These are phyloP conservation scores for Spatula clypeata DNA, from an alignment of 2,797 vertebrate species.

Conservation along the genomic window DNA sequence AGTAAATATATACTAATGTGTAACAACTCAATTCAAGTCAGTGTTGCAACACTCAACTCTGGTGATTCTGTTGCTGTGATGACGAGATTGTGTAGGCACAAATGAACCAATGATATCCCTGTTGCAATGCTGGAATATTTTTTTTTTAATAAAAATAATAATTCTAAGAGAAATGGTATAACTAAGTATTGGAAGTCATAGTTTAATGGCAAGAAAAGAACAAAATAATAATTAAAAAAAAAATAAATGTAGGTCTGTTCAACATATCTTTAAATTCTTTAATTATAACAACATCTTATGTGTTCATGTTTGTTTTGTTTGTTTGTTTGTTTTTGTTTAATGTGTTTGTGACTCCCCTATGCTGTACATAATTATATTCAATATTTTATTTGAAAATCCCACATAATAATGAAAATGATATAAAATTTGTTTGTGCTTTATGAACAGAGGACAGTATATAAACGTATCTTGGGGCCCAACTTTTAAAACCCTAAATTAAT, in stretches of 20 bases:
- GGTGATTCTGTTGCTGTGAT: not conserved
- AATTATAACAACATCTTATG: not conserved
- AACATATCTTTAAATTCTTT: not conserved
- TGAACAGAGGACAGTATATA: not conserved
- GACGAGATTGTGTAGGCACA: not conserved
- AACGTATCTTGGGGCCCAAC: not conserved
- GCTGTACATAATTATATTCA: not conserved
- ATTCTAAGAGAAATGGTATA: not conserved
- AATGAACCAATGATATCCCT: not conserved
- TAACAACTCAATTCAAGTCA: not conserved
- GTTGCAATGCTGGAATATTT: not conserved
- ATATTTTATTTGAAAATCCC: not conserved
- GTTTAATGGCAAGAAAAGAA: not conserved
- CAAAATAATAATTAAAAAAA: not conserved
- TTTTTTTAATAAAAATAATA: not conserved
- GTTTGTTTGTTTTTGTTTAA: not conserved
- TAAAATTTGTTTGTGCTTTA: not conserved
- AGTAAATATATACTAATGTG: not conserved
- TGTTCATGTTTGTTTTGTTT: not conserved
- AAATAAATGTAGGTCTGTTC: not conserved
- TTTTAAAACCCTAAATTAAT: not conserved
- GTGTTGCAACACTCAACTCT: not conserved
- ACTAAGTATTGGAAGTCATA: not conserved
- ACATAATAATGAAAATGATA: not conserved
- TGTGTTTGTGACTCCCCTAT: not conserved